Evolutionary conservation across 2,113 vertebrate species (phyloP), one percentile per base, ranked within the genome.

Genomic region (Microtus oregoni): DNA sequence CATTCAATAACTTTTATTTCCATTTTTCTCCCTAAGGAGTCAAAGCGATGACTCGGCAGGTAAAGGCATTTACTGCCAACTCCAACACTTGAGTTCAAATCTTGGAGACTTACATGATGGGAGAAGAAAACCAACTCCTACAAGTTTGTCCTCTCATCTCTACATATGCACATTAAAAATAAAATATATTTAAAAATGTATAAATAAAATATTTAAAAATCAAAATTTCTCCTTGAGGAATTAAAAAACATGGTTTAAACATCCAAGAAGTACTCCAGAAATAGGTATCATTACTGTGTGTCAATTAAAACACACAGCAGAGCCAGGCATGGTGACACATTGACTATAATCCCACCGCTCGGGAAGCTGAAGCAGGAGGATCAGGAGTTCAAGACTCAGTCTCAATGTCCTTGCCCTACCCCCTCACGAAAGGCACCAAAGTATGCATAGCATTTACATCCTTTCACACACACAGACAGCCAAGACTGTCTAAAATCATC

Each of bases 1-100:
- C 50, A 35, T 61, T 97, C 75, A 92, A 55, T 90, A 91, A 86
- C 87, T 94, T 82, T 83, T 76, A 91, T 75, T 83, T 89, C 20
- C 73, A 3, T 78, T 30, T 88, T 92, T 92, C 65, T 75, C n/a
- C 63, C 83, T 87, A 38, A 91, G 65, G 50, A 91, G 32, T 22
- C 65, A 70, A 47, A 24, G 65, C 24, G 30, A 70, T 50, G 30
- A 12, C 63, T 70, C 32, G 14, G 65, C 14, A 32, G 30, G 19
- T 68, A 83, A 86, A 70, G 41, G 32, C 12, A 10, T 68, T 70
- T 52, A 14, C 35, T 52, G 47, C 47, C 86, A 70, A 72, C 35
- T 47, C 20, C 10, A 35, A 52, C 22, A 15, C 5, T 47, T n/a
- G 32, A 87, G 32, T 38, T 72, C 32, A 50, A n/a, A 70, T 7